Conservation (phyloP, 2,113 vertebrate genomes). For the Scolopax mira region DNA sequence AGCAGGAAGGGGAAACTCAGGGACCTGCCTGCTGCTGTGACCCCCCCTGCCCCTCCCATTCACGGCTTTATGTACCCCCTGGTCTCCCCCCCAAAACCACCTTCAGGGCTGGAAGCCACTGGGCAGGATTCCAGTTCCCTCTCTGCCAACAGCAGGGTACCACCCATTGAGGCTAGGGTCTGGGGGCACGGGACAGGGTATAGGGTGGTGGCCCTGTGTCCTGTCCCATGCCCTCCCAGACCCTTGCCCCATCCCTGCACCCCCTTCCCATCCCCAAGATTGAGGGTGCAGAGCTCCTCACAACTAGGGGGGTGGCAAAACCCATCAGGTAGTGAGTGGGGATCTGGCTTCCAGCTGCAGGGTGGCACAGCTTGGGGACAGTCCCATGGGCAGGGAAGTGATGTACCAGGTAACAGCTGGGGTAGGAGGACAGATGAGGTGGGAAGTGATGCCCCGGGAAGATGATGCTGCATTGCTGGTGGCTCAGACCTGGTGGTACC, state of each 20-base stretch:
- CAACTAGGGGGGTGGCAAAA: background rate
- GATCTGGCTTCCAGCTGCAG: background rate
- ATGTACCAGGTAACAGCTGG: background rate
- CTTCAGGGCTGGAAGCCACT: accelerated
- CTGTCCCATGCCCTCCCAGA: background rate
- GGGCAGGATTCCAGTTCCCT: background rate
- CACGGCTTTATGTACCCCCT: background rate
- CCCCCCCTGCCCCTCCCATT: too few species aligned
- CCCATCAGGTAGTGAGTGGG: accelerated
- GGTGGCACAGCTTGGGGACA: background rate
- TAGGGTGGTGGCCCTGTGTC: too few species aligned
- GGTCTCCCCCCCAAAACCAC: background rate
- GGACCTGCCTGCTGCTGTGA: background rate
- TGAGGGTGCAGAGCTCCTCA: background rate
- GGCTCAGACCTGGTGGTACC: background rate
- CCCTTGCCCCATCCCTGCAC: background rate
- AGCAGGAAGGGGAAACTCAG: accelerated
- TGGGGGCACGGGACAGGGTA: background rate
- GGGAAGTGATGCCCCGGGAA: background rate
- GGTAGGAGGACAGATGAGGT: accelerated
- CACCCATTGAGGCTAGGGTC: too few species aligned
- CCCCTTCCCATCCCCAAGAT: background rate
- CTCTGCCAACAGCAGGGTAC: background rate
- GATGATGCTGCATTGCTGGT: background rate
- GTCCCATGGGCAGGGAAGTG: background rate